These are phyloP conservation scores for Hyppa rectilinea DNA, from an alignment of 2,888 invertebrate genomes.

Conservation along the genomic window DNA sequence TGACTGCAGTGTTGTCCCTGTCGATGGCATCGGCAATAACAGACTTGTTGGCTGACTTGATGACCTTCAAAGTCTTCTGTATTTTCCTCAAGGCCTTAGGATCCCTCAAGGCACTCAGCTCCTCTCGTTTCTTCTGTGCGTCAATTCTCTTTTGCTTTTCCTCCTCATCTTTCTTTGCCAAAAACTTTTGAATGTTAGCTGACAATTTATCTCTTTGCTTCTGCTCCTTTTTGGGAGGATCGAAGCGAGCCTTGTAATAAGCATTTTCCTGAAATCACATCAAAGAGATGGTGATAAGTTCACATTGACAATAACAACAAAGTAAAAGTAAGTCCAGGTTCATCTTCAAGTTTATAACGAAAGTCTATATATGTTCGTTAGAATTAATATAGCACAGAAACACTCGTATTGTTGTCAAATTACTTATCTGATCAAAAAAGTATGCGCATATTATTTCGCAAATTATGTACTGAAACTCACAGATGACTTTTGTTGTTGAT, in stretches of 20 bases:
- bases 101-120: slow-evolving; percentile 92
- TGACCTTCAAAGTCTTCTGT: slow-evolving; percentile 95
- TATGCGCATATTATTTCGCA: slow-evolving; percentile 63
- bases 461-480: slow-evolving; percentile 79
- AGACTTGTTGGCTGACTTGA: slow-evolving; percentile 97
- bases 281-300: slow-evolving; percentile 5
- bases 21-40: slow-evolving; percentile 96
- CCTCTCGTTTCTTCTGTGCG: slow-evolving; percentile 92
- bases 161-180: slow-evolving; percentile 95
- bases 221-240: slow-evolving; percentile 95
- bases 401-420: slow-evolving; percentile 8
- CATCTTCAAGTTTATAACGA: background rate
- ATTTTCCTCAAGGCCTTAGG: slow-evolving; percentile 94
- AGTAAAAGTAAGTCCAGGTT: slow-evolving; percentile 38
- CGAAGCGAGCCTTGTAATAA: slow-evolving; percentile 95
- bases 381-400: slow-evolving; percentile 3
- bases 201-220: slow-evolving; percentile 93
- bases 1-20: slow-evolving; percentile 94
- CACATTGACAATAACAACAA: slow-evolving; percentile 51
- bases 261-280: slow-evolving; percentile 76
- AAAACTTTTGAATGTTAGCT: slow-evolving; percentile 95
- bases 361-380: background rate
- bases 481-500: slow-evolving; percentile 90
- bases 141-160: slow-evolving; percentile 92
- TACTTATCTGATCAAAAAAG: slow-evolving; percentile 47